phyloP scores from a whole-genome alignment of 1,140 invertebrate species.

The Hylyphantes graminicola region DNA sequence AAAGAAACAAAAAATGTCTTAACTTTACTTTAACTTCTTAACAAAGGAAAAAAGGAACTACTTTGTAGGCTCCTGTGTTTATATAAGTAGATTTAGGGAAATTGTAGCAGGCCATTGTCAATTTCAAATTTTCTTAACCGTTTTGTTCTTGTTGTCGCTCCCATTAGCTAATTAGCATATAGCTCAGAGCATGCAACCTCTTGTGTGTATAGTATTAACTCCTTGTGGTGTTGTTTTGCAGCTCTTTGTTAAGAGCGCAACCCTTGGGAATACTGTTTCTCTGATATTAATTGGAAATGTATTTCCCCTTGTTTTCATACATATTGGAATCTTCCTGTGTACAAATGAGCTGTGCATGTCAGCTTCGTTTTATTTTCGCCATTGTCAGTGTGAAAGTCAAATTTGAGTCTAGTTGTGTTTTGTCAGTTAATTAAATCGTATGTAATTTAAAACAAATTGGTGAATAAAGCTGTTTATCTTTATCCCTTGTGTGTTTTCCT shows the following conservation, averaged over 20 bases:
- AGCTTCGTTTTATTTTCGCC: slow-evolving; percentile 59
- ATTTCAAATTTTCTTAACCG: slow-evolving; percentile 58
- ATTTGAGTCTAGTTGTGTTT: slow-evolving; percentile 61
- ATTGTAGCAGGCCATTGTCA: slow-evolving; percentile 54
- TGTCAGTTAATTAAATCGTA: slow-evolving; percentile 58
- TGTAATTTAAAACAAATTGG: slow-evolving; percentile 65
- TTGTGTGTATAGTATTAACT: slow-evolving; percentile 59
- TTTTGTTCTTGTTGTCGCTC: slow-evolving; percentile 60
- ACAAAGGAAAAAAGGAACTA: slow-evolving; percentile 47
- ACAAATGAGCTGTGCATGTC: slow-evolving; percentile 60
- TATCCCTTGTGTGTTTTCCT: slow-evolving; percentile 35
- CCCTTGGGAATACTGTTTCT: slow-evolving; percentile 55
- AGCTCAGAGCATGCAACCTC: slow-evolving; percentile 57
- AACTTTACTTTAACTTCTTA: slow-evolving; percentile 46
- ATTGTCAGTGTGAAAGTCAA: slow-evolving; percentile 60
- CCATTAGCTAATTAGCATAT: slow-evolving; percentile 53
- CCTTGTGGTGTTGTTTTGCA: slow-evolving; percentile 52
- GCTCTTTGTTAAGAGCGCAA: slow-evolving; percentile 42
- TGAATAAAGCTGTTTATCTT: slow-evolving; percentile 67
- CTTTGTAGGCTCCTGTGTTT: slow-evolving; percentile 58
- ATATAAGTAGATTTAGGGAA: slow-evolving; percentile 57
- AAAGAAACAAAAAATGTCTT: slow-evolving; percentile 33
- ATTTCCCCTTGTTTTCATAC: slow-evolving; percentile 38
- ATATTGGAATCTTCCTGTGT: slow-evolving; percentile 59
- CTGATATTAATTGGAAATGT: slow-evolving; percentile 28